Conservation (phyloP, 2,888 invertebrate genomes). For the Megaustenia siamemsis region DNA sequence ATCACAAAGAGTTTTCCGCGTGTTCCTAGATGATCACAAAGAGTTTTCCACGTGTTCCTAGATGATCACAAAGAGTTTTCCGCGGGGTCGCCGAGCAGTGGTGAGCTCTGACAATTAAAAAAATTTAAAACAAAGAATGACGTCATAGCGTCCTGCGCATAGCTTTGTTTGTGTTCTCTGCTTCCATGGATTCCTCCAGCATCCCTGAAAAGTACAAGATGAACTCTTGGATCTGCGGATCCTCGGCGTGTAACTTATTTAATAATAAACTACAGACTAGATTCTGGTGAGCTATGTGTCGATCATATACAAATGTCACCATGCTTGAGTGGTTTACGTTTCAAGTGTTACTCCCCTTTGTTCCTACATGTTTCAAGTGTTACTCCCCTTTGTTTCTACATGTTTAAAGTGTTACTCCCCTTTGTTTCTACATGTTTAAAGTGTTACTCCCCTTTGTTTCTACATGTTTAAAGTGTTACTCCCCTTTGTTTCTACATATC, state of each 20-base stretch:
- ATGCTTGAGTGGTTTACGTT: background rate
- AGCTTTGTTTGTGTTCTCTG: too few relatives aligned
- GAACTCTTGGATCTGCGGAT: background rate
- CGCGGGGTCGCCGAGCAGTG: too few relatives aligned
- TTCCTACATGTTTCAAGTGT: background rate
- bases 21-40: too few relatives aligned
- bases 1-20: too few relatives aligned
- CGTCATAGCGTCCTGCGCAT: too few relatives aligned
- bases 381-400: background rate
- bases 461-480: too few relatives aligned
- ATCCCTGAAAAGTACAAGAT: background rate
- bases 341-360: background rate
- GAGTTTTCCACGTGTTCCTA: too few relatives aligned
- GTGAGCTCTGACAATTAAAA: too few relatives aligned
- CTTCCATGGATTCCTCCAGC: background rate
- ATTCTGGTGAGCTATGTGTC: background rate
- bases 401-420: background rate
- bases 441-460: background rate
- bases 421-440: background rate
- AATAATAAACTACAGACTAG: background rate
- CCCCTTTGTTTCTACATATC: too few relatives aligned
- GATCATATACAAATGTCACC: background rate
- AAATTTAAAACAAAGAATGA: too few relatives aligned
- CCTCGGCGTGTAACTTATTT: background rate
- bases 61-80: too few relatives aligned